phyloP scores from a whole-genome alignment of 2,113 vertebrate genomes.

The Daubentonia madagascariensis region DNA sequence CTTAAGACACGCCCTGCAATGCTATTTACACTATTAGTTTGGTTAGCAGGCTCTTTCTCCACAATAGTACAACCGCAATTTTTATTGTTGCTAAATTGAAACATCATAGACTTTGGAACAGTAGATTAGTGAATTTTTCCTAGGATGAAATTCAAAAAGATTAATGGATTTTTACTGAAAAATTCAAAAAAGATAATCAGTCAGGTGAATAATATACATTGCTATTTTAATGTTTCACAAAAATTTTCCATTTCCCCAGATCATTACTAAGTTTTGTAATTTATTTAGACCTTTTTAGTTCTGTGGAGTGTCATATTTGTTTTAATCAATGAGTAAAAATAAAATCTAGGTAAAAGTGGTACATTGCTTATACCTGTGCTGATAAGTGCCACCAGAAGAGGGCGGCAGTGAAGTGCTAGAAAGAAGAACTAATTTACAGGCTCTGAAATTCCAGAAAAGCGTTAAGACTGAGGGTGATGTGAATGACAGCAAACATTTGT shows the following conservation, averaged over 20 bases:
- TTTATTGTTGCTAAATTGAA: background rate
- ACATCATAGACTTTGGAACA: background rate
- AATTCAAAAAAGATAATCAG: background rate
- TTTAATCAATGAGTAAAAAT: background rate
- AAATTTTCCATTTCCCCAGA: background rate
- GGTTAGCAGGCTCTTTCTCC: background rate
- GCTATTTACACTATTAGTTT: background rate
- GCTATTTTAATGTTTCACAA: background rate
- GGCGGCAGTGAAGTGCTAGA: background rate
- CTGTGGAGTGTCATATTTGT: background rate
- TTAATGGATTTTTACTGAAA: background rate
- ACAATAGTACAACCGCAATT: background rate
- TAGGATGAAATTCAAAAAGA: background rate
- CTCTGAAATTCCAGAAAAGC: background rate
- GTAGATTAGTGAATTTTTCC: background rate
- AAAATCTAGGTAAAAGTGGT: background rate
- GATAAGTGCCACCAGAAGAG: constrained; percentile 34
- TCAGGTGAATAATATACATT: background rate
- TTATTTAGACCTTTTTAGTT: background rate
- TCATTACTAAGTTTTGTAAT: background rate
- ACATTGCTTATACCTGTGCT: background rate
- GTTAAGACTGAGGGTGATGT: background rate
- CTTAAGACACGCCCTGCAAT: background rate
- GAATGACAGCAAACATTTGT: background rate
- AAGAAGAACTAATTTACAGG: background rate